These are phyloP conservation scores for Oscheius sp. DNA, from an alignment of 1,140 invertebrate genomes.

Conservation along the genomic window DNA sequence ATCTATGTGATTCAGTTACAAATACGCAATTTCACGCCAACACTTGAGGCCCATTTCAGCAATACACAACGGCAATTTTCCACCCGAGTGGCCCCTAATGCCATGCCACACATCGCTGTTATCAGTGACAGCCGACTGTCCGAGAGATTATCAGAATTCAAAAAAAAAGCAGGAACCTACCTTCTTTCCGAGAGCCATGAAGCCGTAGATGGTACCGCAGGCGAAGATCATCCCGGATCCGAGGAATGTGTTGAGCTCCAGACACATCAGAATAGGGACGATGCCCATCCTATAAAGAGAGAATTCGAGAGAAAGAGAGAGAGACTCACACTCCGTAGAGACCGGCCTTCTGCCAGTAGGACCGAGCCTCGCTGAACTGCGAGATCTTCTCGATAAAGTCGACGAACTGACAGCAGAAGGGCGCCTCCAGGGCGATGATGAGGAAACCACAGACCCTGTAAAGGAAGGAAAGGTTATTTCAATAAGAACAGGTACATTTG, in stretches of 20 bases:
- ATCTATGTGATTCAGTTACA: too few species aligned
- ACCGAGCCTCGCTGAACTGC: conserved; percentile 75
- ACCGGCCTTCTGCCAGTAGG: conserved; percentile 84
- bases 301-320: conserved; percentile 19
- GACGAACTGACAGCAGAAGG: conserved; percentile 88
- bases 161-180: conserved; percentile 39
- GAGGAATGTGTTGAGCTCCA: conserved; percentile 75
- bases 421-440: conserved; percentile 82
- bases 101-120: too few species aligned
- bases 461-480: conserved; percentile 33
- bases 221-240: conserved; percentile 82
- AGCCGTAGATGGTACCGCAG: conserved; percentile 83
- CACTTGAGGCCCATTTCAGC: too few species aligned
- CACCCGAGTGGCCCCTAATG: too few species aligned
- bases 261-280: conserved; percentile 74
- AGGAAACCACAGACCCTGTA: conserved; percentile 76
- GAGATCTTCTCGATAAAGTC: conserved; percentile 83
- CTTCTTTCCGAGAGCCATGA: conserved; percentile 78
- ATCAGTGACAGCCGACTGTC: background rate
- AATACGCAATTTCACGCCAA: too few species aligned
- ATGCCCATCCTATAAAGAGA: conserved; percentile 54
- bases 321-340: conserved; percentile 77
- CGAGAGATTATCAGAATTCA: background rate
- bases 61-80: too few species aligned
- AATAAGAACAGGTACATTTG: conserved; percentile 71